These are phyloP conservation scores for Chymomyza costata DNA, from an alignment of 1,140 invertebrate species.

Conservation along the genomic window DNA sequence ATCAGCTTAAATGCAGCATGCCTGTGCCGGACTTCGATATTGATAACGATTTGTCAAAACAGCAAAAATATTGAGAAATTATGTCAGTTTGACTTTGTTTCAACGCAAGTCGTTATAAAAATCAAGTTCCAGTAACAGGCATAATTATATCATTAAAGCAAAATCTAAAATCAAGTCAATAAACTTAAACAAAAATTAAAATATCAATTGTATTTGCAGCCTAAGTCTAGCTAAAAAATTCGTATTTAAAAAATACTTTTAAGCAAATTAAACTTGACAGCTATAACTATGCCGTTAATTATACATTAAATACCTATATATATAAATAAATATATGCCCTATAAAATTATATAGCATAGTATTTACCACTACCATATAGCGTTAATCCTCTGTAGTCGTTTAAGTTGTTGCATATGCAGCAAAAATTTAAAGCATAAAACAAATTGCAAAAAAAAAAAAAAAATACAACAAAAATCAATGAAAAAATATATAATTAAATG, in stretches of 20 bases:
- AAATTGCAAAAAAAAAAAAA: conserved; percentile 30
- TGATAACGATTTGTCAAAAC: too few species aligned
- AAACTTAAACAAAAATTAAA: conserved; percentile 29
- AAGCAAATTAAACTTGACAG: conserved; percentile 43
- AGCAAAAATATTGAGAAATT: too few species aligned
- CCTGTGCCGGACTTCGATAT: too few species aligned
- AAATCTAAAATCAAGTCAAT: conserved; percentile 54
- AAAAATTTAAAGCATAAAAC: conserved; percentile 54
- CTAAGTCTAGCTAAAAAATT: conserved; percentile 47
- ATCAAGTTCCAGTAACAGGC: too few species aligned
- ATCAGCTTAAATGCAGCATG: too few species aligned
- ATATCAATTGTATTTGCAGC: conserved; percentile 33
- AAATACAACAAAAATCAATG: conserved; percentile 38
- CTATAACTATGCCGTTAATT: conserved; percentile 62
- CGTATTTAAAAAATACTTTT: conserved; percentile 56
- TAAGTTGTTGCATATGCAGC: too few species aligned
- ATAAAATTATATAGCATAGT: conserved; percentile 39
- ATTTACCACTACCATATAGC: conserved; percentile 65
- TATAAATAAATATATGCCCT: conserved; percentile 24
- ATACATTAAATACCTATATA: conserved; percentile 52
- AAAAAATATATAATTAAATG: conserved; percentile 68
- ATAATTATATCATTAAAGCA: conserved; percentile 48
- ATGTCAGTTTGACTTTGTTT: too few species aligned
- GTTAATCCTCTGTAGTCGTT: conserved; percentile 71
- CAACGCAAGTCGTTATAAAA: too few species aligned